Percentiles rank a stretch among this genome's conserved stretches.
phyloP scores from a whole-genome alignment of 2,113 vertebrate species.

The Cyanocitta stelleri region DNA sequence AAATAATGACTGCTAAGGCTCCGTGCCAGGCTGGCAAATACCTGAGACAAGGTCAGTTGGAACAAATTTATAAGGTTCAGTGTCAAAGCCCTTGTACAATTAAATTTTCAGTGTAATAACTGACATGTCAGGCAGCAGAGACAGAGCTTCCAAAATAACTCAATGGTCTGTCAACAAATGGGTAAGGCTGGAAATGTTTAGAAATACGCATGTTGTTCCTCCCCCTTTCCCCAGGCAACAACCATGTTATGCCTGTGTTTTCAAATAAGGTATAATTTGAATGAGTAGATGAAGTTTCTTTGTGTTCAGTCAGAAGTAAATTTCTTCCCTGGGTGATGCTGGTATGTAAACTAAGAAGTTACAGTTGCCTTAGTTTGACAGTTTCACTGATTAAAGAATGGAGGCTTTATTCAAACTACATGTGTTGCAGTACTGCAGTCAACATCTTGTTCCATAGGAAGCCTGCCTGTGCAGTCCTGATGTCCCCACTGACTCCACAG shows the following conservation, averaged over 20 bases:
- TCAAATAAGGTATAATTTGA: conserved; percentile 44
- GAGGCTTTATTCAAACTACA: conserved; percentile 42
- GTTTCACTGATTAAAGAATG: conserved; percentile 56
- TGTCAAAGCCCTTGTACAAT: conserved; percentile 53
- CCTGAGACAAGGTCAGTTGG: conserved; percentile 67
- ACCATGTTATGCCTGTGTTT: background rate
- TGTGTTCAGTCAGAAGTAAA: conserved; percentile 46
- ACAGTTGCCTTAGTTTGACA: conserved; percentile 57
- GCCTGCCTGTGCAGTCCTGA: background rate
- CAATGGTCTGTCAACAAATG: conserved; percentile 65
- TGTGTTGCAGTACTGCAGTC: background rate
- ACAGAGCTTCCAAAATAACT: conserved; percentile 55
- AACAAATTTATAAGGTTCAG: conserved; percentile 60
- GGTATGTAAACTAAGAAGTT: conserved; percentile 61
- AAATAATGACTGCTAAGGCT: conserved; percentile 31
- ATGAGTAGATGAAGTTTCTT: conserved; percentile 32
- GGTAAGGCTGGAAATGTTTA: conserved; percentile 60
- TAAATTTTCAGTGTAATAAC: conserved; percentile 46
- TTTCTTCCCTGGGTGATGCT: conserved; percentile 57
- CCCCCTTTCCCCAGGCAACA: background rate
- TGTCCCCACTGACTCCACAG: background rate
- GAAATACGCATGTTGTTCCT: conserved; percentile 7
- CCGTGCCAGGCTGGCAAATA: conserved; percentile 54
- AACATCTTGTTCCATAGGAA: background rate
- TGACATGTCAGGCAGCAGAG: conserved; percentile 24